These are phyloP conservation scores for Peromyscus maniculatus DNA, from an alignment of 2,113 vertebrate genomes.

Conservation along the genomic window DNA sequence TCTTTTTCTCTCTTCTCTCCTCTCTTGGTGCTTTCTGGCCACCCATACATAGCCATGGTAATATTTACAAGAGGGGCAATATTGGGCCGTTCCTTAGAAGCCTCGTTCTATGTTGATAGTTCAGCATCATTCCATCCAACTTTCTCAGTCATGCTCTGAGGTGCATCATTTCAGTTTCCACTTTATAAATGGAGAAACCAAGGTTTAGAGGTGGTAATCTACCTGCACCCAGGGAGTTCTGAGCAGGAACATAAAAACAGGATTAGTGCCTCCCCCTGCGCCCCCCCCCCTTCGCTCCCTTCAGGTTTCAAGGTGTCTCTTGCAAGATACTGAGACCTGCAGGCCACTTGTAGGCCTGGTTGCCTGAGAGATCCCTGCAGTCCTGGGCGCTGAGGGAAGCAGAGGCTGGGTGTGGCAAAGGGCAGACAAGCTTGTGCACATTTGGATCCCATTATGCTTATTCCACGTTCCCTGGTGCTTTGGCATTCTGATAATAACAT, in stretches of 20 bases:
- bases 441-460: neutral
- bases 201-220: neutral
- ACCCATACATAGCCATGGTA: neutral
- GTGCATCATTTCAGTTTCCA: neutral
- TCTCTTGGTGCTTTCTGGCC: neutral
- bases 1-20: neutral
- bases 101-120: neutral
- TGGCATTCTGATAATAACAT: neutral
- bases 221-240: neutral
- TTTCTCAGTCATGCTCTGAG: neutral
- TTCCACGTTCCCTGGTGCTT: neutral
- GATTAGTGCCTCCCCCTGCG: too few relatives aligned
- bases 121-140: neutral
- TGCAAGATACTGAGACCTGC: neutral
- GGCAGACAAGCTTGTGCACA: neutral
- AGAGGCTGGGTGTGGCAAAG: neutral
- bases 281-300: too few relatives aligned
- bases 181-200: neutral
- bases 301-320: neutral
- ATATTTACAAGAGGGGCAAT: neutral
- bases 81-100: neutral
- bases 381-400: neutral
- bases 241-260: neutral
- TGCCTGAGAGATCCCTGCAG: neutral
- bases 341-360: neutral